Conservation (phyloP, 1,140 invertebrate genomes). For the Paralvinella palmiformis region DNA sequence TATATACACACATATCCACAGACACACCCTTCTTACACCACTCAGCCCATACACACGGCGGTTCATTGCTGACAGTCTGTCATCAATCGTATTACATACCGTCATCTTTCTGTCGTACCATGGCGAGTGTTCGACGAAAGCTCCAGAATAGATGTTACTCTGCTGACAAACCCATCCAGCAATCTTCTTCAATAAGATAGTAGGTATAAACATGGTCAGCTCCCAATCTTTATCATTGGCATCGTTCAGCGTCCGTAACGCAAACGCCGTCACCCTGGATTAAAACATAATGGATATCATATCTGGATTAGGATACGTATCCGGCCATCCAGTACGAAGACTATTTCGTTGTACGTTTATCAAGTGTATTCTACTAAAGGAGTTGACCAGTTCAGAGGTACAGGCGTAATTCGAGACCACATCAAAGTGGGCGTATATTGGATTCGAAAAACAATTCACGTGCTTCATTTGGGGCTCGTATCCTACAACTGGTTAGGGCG, state of each 20-base stretch:
- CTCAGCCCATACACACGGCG: too few relatives aligned
- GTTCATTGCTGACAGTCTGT: too few relatives aligned
- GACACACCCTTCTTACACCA: too few relatives aligned
- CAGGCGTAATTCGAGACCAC: too few relatives aligned
- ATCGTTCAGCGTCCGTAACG: constrained; percentile 36
- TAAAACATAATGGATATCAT: constrained; percentile 12
- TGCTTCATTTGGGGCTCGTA: too few relatives aligned
- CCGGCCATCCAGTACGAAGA: not conserved
- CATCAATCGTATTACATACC: too few relatives aligned
- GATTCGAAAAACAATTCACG: too few relatives aligned
- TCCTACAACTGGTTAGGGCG: too few relatives aligned
- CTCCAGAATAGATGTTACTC: constrained; percentile 40
- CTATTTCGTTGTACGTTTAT: not conserved
- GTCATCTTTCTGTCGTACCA: constrained; percentile 42
- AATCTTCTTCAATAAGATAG: constrained; percentile 39
- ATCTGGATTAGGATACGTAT: not conserved
- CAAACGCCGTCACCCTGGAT: constrained; percentile 47
- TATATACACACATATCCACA: too few relatives aligned
- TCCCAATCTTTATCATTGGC: constrained; percentile 40
- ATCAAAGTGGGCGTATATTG: too few relatives aligned
- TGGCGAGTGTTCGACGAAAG: constrained; percentile 30
- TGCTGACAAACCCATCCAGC: constrained; percentile 36
- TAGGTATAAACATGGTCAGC: constrained; percentile 41
- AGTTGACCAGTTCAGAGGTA: too few relatives aligned
- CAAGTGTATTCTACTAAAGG: not conserved